Evolutionary conservation across 2,797 vertebrate species (phyloP), one percentile per base, ranked within the genome.

Genomic region (Micrastur ruficollis): DNA sequence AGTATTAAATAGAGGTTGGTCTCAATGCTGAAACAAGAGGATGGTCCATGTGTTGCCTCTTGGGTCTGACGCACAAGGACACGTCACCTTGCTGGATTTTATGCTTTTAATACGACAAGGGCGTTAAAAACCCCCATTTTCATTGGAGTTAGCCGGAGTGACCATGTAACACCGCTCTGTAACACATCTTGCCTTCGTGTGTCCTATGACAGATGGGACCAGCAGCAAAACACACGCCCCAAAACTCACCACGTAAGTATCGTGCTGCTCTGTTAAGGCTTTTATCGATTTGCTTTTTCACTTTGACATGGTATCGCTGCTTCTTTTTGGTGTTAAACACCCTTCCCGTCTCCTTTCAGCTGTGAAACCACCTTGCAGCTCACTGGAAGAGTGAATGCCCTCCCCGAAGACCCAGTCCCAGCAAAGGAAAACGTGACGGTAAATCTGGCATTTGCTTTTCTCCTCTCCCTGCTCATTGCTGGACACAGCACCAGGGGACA

Each of bases 351-450:
- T 40, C 73, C 72, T 27, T 2, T 19, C 81, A 93, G 85, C 63
- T 86, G 58, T 3, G 1, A 47, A 80, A 22, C 11, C 1, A 1
- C 44, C 42, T 17, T 1, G 0, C 22, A 4, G 3, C 5, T 8
- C 1, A 4, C 40, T 25, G 46, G 46, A 47, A n/a, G 31, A 17
- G 34, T 9, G 2, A 38, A 49, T 7, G 11, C 14, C 8, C 14
- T 50, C 56, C 38, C 2, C 2, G 4, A 27, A 50, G 23, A 20
- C 32, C 52, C 9, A 0, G 10, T 29, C 14, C 49, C 44, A 4
- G 14, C 4, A 12, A 42, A 85, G 59, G 21, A 44, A 27, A 52
- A 66, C 1, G 21, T 14, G 40, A 82, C 0, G 22, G 79, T 82
- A 70, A 82, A 75, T 42, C 4, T 10, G 16, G 5, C 31, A 9